These are phyloP conservation scores for Sialia sialis DNA, from an alignment of 2,113 vertebrate genomes.

Conservation along the genomic window DNA sequence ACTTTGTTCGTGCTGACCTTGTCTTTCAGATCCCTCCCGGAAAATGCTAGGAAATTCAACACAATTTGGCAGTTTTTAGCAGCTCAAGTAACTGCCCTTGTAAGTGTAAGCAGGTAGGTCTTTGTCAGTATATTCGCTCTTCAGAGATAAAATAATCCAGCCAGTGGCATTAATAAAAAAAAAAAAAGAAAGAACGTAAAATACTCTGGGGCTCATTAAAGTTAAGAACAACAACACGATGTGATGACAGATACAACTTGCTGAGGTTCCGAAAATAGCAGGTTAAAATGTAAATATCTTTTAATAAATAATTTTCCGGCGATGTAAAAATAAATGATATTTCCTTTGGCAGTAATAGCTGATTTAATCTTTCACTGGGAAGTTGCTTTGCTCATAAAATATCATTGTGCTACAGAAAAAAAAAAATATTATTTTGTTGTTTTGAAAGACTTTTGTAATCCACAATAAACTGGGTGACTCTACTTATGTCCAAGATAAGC, in stretches of 20 bases:
- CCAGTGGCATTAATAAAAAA: slow-evolving; percentile 25
- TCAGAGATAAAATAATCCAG: slow-evolving; percentile 37
- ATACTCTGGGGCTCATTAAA: slow-evolving; percentile 46
- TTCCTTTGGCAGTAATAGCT: slow-evolving; percentile 87
- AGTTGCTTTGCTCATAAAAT: slow-evolving; percentile 67
- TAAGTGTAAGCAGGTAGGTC: slow-evolving; percentile 30
- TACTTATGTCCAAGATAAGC: slow-evolving; percentile 96
- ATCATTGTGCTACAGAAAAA: slow-evolving; percentile 55
- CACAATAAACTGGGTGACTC: slow-evolving; percentile 56
- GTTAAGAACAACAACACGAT: slow-evolving; percentile 8
- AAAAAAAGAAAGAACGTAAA: not conserved
- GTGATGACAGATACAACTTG: slow-evolving; percentile 23
- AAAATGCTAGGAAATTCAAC: not conserved
- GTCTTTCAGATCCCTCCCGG: not conserved
- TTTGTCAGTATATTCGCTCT: slow-evolving; percentile 20
- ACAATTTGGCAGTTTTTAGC: not conserved
- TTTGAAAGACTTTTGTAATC: slow-evolving; percentile 68
- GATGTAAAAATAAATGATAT: slow-evolving; percentile 81
- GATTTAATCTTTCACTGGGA: slow-evolving; percentile 75
- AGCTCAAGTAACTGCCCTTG: slow-evolving; percentile 19
- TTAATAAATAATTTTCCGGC: slow-evolving; percentile 83
- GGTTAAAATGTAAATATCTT: slow-evolving; percentile 72
- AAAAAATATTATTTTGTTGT: slow-evolving; percentile 62
- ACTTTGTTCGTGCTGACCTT: not conserved
- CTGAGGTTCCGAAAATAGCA: slow-evolving; percentile 66